These are phyloP conservation scores for zebrafish (Danio rerio) DNA, from an alignment of 2,113 vertebrate genomes.

Conservation along the genomic window GRCz12tu NC_133190.1:9255001-9255500, in stretches of 20 bases:
- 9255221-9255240: conserved; percentile 77
- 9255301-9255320: conserved; percentile 98
- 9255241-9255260: conserved; percentile 91
- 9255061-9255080: too few species aligned
- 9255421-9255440: conserved; percentile 13
- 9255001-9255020: too few species aligned
- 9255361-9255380: conserved; percentile 13
- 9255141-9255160: not conserved
- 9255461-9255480: conserved; percentile 57
- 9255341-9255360: not conserved
- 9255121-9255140: too few species aligned
- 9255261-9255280: conserved; percentile 92
- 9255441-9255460: conserved; percentile 46
- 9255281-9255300: conserved; percentile 93
- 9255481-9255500: conserved; percentile 46
- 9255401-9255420: conserved; percentile 4
- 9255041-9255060: too few species aligned
- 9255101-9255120: too few species aligned
- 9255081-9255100: too few species aligned
- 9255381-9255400: conserved; percentile 21
- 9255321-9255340: conserved; percentile 82
- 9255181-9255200: not conserved
- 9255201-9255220: conserved; percentile 54
- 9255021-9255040: too few species aligned
- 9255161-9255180: not conserved